Evolutionary conservation across 2,888 invertebrate genomes (phyloP).

Genomic region (Melitaea athalia): DNA sequence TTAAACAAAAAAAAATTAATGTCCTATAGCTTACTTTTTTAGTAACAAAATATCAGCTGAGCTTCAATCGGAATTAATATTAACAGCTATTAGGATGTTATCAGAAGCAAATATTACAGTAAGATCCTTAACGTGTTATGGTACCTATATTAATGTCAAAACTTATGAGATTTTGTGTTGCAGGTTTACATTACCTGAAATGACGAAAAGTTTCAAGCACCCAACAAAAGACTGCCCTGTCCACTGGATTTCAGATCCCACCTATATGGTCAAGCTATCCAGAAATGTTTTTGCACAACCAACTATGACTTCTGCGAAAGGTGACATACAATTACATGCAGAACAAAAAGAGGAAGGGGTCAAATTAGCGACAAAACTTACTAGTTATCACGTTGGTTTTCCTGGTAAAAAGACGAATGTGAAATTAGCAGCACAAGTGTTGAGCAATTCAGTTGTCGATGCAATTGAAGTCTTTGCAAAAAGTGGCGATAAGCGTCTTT

Average conservation of each 20-base stretch:
- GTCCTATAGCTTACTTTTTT: conserved; percentile 22
- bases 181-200: background rate
- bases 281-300: background rate
- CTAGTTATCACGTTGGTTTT: conserved; percentile 4
- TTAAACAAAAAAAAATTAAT: conserved; percentile 16
- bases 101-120: conserved; percentile 4
- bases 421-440: conserved; percentile 6
- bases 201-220: background rate
- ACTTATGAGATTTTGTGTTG: background rate
- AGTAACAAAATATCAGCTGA: conserved; percentile 16
- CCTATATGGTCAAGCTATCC: background rate
- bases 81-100: no score
- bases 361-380: conserved; percentile 15
- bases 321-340: background rate
- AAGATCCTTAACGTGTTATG: conserved; percentile 4
- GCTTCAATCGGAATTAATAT: no score
- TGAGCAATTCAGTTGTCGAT: conserved; percentile 16
- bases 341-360: background rate
- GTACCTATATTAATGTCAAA: background rate
- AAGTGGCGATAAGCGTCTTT: background rate
- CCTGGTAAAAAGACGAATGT: background rate
- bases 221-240: background rate
- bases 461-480: conserved; percentile 9
- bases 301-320: background rate
- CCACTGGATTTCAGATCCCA: background rate